Evolutionary conservation across 1,140 invertebrate genomes (phyloP).

Genomic region (Platyscapa corneri): DNA sequence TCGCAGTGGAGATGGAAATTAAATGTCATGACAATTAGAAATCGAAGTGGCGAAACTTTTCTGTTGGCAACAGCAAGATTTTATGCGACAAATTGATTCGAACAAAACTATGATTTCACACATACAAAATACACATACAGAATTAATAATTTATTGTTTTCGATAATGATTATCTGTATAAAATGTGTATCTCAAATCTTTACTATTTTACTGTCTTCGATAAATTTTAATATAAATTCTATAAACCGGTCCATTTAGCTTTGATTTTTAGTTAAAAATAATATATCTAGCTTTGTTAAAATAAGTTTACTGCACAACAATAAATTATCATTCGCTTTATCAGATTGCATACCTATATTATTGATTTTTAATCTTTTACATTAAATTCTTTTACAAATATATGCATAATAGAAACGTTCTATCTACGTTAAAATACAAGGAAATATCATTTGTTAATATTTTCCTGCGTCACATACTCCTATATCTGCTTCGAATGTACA

Average conservation of each 20-base stretch:
- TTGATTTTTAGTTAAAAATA: background rate
- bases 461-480: conserved; percentile 2
- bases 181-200: too few species aligned
- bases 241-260: too few species aligned
- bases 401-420: too few species aligned
- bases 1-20: too few species aligned
- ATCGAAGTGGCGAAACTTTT: background rate
- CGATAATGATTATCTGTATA: background rate
- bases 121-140: background rate
- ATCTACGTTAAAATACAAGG: background rate
- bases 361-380: too few species aligned
- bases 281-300: background rate
- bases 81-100: background rate
- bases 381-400: too few species aligned
- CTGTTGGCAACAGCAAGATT: too few species aligned
- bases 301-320: background rate
- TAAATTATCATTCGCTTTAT: background rate
- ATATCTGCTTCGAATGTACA: background rate
- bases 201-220: too few species aligned
- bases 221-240: too few species aligned
- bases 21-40: background rate
- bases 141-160: background rate
- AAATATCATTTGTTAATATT: background rate
- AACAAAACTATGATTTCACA: background rate
- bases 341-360: too few species aligned